Percentiles rank a stretch among this genome's conserved stretches.
Evolutionary conservation across 2,888 invertebrate species (phyloP).

Genomic region (Spialia ferax): DNA sequence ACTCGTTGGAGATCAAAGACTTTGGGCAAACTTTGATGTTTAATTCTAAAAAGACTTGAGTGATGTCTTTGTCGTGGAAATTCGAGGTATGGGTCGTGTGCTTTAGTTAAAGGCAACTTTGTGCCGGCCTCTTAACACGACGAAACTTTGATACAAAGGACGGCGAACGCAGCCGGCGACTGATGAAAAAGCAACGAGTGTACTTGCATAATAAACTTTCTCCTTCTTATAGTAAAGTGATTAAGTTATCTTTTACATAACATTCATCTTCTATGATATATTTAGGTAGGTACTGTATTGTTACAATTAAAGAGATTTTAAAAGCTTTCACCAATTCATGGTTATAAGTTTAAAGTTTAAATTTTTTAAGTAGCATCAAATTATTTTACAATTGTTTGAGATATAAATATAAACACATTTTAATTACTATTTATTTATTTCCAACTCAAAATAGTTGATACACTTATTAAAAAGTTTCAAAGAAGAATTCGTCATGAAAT

Average conservation of each 20-base stretch:
- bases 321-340: too few species aligned
- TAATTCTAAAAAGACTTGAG: slow-evolving; percentile 72
- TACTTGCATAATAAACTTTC: slow-evolving; percentile 52
- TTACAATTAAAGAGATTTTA: too few species aligned
- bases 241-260: too few species aligned
- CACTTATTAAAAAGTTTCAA: not conserved
- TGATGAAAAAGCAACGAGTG: slow-evolving; percentile 62
- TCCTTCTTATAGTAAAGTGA: slow-evolving; percentile 46
- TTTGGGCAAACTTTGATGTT: slow-evolving; percentile 78
- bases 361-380: too few species aligned
- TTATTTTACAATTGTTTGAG: too few species aligned
- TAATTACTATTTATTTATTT: too few species aligned
- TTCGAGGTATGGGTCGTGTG: slow-evolving; percentile 60
- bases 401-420: slow-evolving; percentile 37
- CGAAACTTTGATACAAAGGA: slow-evolving; percentile 62
- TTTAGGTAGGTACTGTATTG: too few species aligned
- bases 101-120: slow-evolving; percentile 60
- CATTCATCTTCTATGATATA: too few species aligned
- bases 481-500: slow-evolving; percentile 1
- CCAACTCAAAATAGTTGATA: not conserved
- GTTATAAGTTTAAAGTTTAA: too few species aligned
- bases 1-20: slow-evolving; percentile 75
- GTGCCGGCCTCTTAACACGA: slow-evolving; percentile 58
- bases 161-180: slow-evolving; percentile 51
- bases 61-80: slow-evolving; percentile 70